These are phyloP conservation scores for Centruroides vittatus DNA, from an alignment of 1,140 invertebrate genomes.

Conservation along the genomic window DNA sequence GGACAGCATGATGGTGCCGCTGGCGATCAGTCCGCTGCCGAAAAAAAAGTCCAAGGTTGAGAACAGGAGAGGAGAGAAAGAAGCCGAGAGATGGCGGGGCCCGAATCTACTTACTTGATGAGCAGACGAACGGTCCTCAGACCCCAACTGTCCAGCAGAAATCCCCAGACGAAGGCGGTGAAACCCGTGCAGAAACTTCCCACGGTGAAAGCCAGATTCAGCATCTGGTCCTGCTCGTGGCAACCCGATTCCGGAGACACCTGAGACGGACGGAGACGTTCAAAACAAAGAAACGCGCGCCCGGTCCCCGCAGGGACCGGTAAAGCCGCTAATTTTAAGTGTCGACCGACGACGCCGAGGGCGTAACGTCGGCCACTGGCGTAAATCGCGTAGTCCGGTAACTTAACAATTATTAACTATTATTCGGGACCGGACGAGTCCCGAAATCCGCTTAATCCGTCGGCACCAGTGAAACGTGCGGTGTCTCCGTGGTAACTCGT, in stretches of 20 bases:
- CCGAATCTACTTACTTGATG: constrained; percentile 16
- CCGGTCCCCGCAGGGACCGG: too few relatives aligned
- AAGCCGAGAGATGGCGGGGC: background rate
- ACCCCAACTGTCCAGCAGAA: constrained; percentile 20
- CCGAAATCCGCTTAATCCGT: too few relatives aligned
- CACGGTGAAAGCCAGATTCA: constrained; percentile 20
- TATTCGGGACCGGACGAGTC: too few relatives aligned
- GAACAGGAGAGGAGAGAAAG: too few relatives aligned
- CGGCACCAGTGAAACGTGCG: too few relatives aligned
- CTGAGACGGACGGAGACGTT: background rate
- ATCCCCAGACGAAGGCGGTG: constrained; percentile 20
- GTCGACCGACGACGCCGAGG: too few relatives aligned
- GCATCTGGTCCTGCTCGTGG: constrained; percentile 13
- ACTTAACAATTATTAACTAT: too few relatives aligned
- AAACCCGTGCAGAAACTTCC: constrained; percentile 21
- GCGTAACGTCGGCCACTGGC: too few relatives aligned
- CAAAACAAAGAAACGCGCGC: too few relatives aligned
- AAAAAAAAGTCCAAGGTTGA: background rate
- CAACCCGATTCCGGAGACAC: background rate
- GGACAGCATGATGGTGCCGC: constrained; percentile 10
- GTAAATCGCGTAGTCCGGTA: too few relatives aligned
- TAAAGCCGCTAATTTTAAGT: too few relatives aligned
- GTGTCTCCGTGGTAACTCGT: too few relatives aligned
- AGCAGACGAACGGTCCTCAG: constrained; percentile 17
- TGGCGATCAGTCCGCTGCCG: constrained; percentile 11